Percentiles rank a stretch among this genome's conserved stretches.
phyloP scores from a whole-genome alignment of 2,888 invertebrate genomes.

The Chymomyza amoena region DNA sequence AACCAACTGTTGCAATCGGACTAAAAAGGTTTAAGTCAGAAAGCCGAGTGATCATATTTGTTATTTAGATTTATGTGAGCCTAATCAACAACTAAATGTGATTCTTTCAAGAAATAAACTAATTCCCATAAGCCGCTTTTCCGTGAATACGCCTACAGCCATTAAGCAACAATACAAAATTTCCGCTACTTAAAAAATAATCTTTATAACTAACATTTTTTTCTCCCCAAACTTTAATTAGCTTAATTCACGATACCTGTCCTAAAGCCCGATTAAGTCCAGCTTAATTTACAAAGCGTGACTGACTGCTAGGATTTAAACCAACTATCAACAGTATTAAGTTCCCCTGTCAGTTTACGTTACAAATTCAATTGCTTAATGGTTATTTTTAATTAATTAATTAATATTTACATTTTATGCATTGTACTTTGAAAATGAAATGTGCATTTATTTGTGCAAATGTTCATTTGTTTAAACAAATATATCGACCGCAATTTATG shows the following conservation, averaged over 20 bases:
- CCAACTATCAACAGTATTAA: neutral
- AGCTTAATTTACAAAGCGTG: neutral
- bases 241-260: neutral
- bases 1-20: too few relatives aligned
- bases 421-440: slow-evolving; percentile 36
- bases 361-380: neutral
- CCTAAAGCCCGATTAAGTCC: neutral
- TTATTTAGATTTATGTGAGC: too few relatives aligned
- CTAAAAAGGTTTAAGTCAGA: too few relatives aligned
- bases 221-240: too few relatives aligned
- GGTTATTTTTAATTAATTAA: neutral
- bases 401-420: neutral
- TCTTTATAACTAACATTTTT: too few relatives aligned
- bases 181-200: too few relatives aligned
- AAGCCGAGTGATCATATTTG: too few relatives aligned
- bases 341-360: neutral
- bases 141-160: too few relatives aligned
- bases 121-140: too few relatives aligned
- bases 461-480: slow-evolving; percentile 14
- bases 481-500: slow-evolving; percentile 38
- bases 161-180: too few relatives aligned
- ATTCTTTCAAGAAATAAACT: too few relatives aligned
- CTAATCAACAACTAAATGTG: too few relatives aligned
- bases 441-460: slow-evolving; percentile 25
- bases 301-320: neutral